Percentiles rank a stretch among this genome's conserved stretches.
These are phyloP conservation scores for Camponotus fellah DNA, from an alignment of 2,888 invertebrate genomes.

Conservation along the genomic window DNA sequence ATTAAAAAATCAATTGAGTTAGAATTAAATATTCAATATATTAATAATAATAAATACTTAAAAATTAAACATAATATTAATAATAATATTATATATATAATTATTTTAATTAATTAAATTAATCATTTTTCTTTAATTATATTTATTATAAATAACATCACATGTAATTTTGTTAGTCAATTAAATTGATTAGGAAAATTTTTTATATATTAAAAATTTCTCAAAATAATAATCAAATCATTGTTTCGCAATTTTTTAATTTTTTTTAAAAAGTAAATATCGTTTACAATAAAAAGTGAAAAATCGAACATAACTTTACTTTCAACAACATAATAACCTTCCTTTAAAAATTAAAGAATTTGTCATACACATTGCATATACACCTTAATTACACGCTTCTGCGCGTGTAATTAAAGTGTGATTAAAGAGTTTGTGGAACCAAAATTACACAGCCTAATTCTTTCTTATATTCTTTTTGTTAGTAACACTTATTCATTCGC, in stretches of 20 bases:
- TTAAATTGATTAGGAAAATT: not conserved
- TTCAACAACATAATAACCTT: not conserved
- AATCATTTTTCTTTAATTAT: not conserved
- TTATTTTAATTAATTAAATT: not conserved
- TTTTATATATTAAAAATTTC: not conserved
- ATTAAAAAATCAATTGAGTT: not conserved
- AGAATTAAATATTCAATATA: not conserved
- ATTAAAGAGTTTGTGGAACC: not conserved
- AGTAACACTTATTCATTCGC: slow-evolving; percentile 10
- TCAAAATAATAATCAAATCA: not conserved
- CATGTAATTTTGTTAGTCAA: not conserved
- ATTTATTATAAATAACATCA: not conserved
- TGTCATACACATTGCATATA: slow-evolving; percentile 13
- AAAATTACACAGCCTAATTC: slow-evolving; percentile 19
- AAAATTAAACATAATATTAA: not conserved
- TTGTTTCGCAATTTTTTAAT: not conserved
- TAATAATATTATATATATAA: not conserved
- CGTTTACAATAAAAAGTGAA: not conserved
- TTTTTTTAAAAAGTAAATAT: slow-evolving; percentile 1
- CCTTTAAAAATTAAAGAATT: slow-evolving; percentile 2
- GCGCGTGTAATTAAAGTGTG: slow-evolving; percentile 56
- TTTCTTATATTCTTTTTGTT: slow-evolving; percentile 10
- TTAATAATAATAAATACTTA: not conserved
- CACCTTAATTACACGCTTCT: not conserved
- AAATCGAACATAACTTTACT: slow-evolving; percentile 4